A percentile compares a stretch with the other conserved stretches of the same genome.
Evolutionary conservation across 1,140 invertebrate genomes (phyloP).

Genomic region (Heliconius himera): DNA sequence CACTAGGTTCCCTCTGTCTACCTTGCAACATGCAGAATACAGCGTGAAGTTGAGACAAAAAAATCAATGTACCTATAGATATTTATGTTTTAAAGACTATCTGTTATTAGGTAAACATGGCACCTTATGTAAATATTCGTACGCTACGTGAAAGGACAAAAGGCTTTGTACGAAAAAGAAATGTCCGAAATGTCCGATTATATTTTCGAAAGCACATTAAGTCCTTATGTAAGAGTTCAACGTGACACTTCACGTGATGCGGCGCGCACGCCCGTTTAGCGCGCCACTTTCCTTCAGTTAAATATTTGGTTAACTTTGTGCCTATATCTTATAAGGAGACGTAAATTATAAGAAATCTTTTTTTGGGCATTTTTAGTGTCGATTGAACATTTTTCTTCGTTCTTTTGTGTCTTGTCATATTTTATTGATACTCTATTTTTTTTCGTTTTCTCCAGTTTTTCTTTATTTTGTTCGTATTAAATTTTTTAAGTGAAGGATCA

Average conservation of each 20-base stretch:
- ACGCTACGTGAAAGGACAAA: conserved; percentile 46
- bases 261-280: conserved; percentile 58
- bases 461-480: background rate
- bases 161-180: conserved; percentile 57
- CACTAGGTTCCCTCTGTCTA: no score
- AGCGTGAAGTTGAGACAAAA: no score
- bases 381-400: background rate
- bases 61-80: no score
- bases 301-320: conserved; percentile 65
- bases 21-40: no score
- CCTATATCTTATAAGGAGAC: conserved; percentile 33
- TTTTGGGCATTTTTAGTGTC: background rate
- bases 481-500: background rate
- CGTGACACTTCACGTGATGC: conserved; percentile 71
- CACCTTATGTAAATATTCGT: conserved; percentile 26
- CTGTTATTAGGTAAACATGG: background rate
- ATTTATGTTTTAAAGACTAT: no score
- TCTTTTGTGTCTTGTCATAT: background rate
- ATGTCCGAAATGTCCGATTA: conserved; percentile 68
- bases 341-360: background rate
- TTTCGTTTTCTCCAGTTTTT: no score
- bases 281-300: conserved; percentile 73
- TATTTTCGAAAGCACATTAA: conserved; percentile 78
- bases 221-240: conserved; percentile 80
- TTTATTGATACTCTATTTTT: background rate